A percentile compares a stretch with the other conserved stretches of the same genome.
Conservation (phyloP, 2,888 invertebrate species). For the Zootermopsis nevadensis region DNA sequence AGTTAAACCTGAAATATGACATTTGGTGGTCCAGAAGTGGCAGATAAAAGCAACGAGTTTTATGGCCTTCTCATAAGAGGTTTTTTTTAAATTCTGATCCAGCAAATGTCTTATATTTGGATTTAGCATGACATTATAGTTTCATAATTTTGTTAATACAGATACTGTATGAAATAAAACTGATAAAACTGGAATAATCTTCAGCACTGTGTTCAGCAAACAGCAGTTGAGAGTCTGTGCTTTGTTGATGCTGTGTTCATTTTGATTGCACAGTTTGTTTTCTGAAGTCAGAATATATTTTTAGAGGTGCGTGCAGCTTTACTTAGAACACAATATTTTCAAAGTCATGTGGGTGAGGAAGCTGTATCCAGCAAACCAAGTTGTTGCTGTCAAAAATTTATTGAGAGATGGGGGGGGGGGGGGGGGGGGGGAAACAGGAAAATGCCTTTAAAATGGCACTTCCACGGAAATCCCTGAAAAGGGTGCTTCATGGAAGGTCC, state of each 20-base stretch:
- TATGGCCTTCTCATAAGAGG: conserved; percentile 37
- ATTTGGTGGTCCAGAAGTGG: conserved; percentile 34
- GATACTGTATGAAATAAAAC: conserved; percentile 24
- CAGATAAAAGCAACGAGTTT: conserved; percentile 18
- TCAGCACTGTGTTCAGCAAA: conserved; percentile 12
- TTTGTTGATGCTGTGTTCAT: background rate
- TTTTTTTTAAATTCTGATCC: conserved; percentile 34
- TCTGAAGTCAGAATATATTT: background rate
- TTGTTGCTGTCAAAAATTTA: background rate
- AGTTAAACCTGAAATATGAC: conserved; percentile 24
- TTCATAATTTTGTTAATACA: conserved; percentile 28
- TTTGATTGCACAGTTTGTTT: conserved; percentile 34
- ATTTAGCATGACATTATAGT: conserved; percentile 19
- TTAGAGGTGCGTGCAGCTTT: conserved; percentile 49
- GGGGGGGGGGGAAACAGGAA: background rate
- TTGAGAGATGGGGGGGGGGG: background rate
- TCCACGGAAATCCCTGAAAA: too few species aligned
- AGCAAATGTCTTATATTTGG: conserved; percentile 21
- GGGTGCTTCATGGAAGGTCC: too few species aligned
- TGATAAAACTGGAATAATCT: conserved; percentile 2
- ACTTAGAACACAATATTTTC: conserved; percentile 32
- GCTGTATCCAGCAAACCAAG: background rate
- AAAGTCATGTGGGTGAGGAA: background rate
- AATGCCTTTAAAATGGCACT: too few species aligned
- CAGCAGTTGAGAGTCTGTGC: background rate